A percentile compares a stretch with the other conserved stretches of the same genome.
phyloP scores from a whole-genome alignment of 1,140 invertebrate species.

The Macrotrachela quadricornifera region DNA sequence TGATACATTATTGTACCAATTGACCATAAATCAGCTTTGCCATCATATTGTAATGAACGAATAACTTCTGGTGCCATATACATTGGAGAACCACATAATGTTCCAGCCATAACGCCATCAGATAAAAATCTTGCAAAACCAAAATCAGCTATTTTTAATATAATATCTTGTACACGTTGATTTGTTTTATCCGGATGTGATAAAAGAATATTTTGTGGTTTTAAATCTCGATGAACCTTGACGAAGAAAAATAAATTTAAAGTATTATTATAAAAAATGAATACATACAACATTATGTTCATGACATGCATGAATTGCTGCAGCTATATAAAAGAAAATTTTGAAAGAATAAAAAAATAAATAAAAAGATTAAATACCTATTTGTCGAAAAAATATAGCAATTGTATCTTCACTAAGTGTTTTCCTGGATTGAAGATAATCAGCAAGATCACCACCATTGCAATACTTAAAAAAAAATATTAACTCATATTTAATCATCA shows the following conservation, averaged over 20 bases:
- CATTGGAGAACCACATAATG: slow-evolving; percentile 96
- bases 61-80: slow-evolving; percentile 99
- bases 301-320: slow-evolving; percentile 11
- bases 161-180: not conserved
- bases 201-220: slow-evolving; percentile 85
- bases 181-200: slow-evolving; percentile 61
- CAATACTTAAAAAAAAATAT: slow-evolving; percentile 50
- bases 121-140: slow-evolving; percentile 92
- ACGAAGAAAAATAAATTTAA: slow-evolving; percentile 46
- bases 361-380: slow-evolving; percentile 39
- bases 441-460: slow-evolving; percentile 91
- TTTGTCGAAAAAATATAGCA: slow-evolving; percentile 70
- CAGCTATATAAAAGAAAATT: slow-evolving; percentile 7
- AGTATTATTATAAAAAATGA: no score
- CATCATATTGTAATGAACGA: slow-evolving; percentile 94
- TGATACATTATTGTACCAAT: slow-evolving; percentile 96
- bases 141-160: slow-evolving; percentile 55
- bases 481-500: not conserved
- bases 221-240: slow-evolving; percentile 92
- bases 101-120: slow-evolving; percentile 97
- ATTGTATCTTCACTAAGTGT: slow-evolving; percentile 92
- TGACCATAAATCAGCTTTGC: slow-evolving; percentile 95
- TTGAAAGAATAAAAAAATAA: not conserved
- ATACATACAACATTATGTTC: slow-evolving; percentile 67
- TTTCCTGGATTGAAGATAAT: slow-evolving; percentile 67